Evolutionary conservation across 2,888 invertebrate species (phyloP).

Genomic region (Tromatobia lineatoria): DNA sequence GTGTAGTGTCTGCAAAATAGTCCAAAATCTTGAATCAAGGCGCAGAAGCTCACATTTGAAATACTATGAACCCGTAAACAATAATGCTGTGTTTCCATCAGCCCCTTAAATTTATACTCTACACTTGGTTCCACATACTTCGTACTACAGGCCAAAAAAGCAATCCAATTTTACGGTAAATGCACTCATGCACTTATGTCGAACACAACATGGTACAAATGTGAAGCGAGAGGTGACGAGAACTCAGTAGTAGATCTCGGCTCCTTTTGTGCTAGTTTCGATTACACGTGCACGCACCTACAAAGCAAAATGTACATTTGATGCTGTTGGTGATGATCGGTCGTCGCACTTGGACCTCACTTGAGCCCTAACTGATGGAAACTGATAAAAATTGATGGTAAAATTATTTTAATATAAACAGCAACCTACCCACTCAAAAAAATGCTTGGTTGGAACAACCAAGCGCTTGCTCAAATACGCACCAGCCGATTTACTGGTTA

Average conservation of each 20-base stretch:
- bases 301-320: constrained; percentile 13
- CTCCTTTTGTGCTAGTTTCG: constrained; percentile 14
- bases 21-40: no score
- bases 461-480: no score
- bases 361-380: constrained; percentile 16
- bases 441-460: no score
- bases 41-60: no score
- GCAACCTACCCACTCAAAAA: no score
- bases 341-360: constrained; percentile 14
- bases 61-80: no score
- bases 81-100: no score
- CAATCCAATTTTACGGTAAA: background rate
- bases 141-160: background rate
- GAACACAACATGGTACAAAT: background rate
- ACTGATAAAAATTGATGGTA: no score
- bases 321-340: background rate
- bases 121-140: background rate
- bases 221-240: background rate
- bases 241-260: background rate
- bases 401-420: no score
- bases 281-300: constrained; percentile 14
- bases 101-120: no score
- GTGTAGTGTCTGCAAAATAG: no score
- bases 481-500: no score
- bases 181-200: background rate